phyloP scores from a whole-genome alignment of 2,113 vertebrate species.

The Ondatra zibethicus region DNA sequence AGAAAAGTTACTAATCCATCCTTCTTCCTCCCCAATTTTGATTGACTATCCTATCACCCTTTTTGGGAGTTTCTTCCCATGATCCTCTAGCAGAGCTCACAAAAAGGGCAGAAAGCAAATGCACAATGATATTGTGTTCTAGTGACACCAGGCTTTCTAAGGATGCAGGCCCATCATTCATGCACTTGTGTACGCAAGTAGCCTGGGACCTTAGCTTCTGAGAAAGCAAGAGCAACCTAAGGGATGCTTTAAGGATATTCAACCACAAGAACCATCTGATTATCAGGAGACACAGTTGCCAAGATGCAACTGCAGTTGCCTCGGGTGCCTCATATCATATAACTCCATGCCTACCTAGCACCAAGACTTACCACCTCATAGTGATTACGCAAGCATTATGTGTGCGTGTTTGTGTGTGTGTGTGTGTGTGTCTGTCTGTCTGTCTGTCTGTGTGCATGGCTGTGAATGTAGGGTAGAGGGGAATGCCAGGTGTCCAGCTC shows the following conservation, averaged over 20 bases:
- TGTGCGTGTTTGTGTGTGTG: not conserved
- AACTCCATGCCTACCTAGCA: not conserved
- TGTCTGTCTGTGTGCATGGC: no score
- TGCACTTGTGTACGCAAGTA: not conserved
- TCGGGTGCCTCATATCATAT: not conserved
- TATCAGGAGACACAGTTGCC: not conserved
- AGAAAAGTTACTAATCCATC: not conserved
- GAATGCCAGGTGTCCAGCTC: no score
- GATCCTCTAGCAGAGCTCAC: not conserved
- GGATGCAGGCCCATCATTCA: not conserved
- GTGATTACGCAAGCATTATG: not conserved
- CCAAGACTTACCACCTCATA: not conserved
- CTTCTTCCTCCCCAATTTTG: not conserved
- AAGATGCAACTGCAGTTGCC: not conserved
- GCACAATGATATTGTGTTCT: not conserved
- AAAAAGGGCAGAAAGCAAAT: not conserved
- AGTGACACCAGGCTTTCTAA: not conserved
- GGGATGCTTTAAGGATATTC: not conserved
- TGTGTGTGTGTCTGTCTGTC: not conserved
- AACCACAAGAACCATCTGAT: not conserved
- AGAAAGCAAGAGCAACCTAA: not conserved
- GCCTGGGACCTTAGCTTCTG: not conserved
- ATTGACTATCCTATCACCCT: not conserved
- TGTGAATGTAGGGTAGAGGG: not conserved
- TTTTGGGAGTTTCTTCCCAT: not conserved